phyloP scores from a whole-genome alignment of 2,797 vertebrate species.

The Sternarchorhynchus goeldii region DNA sequence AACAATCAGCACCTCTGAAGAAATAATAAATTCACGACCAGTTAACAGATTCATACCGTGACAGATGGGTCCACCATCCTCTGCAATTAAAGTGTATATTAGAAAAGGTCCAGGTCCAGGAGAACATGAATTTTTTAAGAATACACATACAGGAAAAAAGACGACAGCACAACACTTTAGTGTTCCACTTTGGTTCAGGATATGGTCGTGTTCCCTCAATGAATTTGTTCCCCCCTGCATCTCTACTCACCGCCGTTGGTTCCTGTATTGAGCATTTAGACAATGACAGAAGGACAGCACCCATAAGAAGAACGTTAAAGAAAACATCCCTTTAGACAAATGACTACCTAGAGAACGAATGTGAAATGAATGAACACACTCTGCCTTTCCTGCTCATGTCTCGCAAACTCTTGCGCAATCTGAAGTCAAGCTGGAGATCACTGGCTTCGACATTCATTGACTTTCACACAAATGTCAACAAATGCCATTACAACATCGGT shows the following conservation, averaged over 20 bases:
- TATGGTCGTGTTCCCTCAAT: too few relatives aligned
- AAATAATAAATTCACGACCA: neutral
- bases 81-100: neutral
- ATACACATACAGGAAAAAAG: too few relatives aligned
- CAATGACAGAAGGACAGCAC: constrained; percentile 10
- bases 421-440: neutral
- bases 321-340: neutral
- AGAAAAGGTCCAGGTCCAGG: neutral
- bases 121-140: neutral
- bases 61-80: neutral
- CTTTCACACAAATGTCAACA: neutral
- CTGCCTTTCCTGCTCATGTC: neutral
- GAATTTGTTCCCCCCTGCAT: neutral
- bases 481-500: too few relatives aligned
- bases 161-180: neutral
- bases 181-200: neutral
- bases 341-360: neutral
- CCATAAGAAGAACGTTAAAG: constrained; percentile 25
- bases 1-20: neutral
- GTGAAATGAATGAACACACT: neutral
- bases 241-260: constrained; percentile 16
- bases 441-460: neutral
- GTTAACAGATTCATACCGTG: neutral
- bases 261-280: constrained; percentile 8
- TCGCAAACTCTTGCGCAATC: constrained; percentile 6